Evolutionary conservation across 2,113 vertebrate genomes (phyloP).

Genomic region (Trichomycterus rosablanca): DNA sequence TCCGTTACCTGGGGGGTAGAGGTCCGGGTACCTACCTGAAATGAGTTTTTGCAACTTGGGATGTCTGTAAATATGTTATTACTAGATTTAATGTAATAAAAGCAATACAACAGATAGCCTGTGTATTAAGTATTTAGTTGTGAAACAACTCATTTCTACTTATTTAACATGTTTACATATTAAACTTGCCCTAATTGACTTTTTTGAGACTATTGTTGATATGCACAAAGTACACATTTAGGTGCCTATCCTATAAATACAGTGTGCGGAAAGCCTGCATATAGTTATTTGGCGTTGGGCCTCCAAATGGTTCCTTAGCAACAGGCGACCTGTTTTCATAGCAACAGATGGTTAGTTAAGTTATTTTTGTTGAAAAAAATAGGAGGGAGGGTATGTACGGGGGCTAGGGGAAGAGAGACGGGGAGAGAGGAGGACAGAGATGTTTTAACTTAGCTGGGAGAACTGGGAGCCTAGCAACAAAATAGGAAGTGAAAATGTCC

Average conservation of each 20-base stretch:
- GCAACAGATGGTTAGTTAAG: constrained; percentile 73
- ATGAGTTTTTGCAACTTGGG: too few species aligned
- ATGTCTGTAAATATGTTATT: too few species aligned
- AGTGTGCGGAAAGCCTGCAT: constrained; percentile 19
- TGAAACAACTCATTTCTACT: background rate
- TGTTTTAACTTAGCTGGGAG: constrained; percentile 63
- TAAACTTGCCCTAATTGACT: background rate
- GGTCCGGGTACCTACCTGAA: too few species aligned
- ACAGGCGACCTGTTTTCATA: constrained; percentile 66
- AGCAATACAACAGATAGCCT: too few species aligned
- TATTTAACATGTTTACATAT: background rate
- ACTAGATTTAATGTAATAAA: too few species aligned
- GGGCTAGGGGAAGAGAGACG: constrained; percentile 44
- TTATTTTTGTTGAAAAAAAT: constrained; percentile 69
- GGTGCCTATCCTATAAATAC: constrained; percentile 24
- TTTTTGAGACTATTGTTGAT: background rate
- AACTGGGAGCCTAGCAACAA: constrained; percentile 75
- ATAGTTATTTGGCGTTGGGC: constrained; percentile 32
- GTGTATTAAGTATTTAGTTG: too few species aligned
- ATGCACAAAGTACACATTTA: constrained; percentile 17
- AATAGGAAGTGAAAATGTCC: constrained; percentile 65
- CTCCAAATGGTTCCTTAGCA: constrained; percentile 70
- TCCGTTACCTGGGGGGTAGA: too few species aligned
- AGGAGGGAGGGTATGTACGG: constrained; percentile 43
- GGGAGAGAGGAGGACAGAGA: constrained; percentile 46